These are phyloP conservation scores for Strigamia transsilvanica DNA, from an alignment of 2,888 invertebrate genomes.

Conservation along the genomic window DNA sequence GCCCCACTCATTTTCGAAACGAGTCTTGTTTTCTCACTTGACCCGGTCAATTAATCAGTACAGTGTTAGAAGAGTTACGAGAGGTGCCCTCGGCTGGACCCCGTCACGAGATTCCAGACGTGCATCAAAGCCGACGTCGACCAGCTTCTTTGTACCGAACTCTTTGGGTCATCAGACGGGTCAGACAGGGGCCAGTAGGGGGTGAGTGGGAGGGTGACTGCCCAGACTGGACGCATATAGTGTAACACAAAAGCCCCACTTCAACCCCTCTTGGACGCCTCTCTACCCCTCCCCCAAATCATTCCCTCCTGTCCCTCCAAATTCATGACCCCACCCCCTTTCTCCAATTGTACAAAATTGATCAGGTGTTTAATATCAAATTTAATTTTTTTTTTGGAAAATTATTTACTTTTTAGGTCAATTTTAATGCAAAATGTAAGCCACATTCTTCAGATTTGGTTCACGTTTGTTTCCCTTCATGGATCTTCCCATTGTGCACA, in stretches of 20 bases:
- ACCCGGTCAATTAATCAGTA: conserved; percentile 8
- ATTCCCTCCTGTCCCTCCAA: neutral
- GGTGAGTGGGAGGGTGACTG: conserved; percentile 8
- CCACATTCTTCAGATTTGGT: neutral
- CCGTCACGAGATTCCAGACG: conserved; percentile 8
- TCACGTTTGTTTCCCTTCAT: neutral
- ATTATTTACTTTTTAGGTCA: neutral
- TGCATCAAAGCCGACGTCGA: conserved; percentile 8
- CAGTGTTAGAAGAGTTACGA: neutral
- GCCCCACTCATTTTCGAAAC: neutral
- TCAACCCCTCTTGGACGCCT: neutral
- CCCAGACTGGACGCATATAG: conserved; percentile 8
- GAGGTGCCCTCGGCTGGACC: neutral
- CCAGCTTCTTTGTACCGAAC: conserved; percentile 3
- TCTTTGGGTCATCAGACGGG: conserved; percentile 8
- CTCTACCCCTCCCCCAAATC: neutral
- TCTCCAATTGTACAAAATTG: neutral
- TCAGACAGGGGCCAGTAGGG: conserved; percentile 8
- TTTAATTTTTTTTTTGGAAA: neutral
- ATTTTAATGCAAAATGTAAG: neutral
- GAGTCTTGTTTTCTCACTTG: neutral
- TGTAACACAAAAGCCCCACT: conserved; percentile 2
- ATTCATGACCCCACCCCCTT: neutral
- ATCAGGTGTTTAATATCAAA: neutral
- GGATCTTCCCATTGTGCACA: neutral